Base-by-base conservation (phyloP, 2,888 invertebrate genomes). In the Acrobeloides nanus region DNA sequence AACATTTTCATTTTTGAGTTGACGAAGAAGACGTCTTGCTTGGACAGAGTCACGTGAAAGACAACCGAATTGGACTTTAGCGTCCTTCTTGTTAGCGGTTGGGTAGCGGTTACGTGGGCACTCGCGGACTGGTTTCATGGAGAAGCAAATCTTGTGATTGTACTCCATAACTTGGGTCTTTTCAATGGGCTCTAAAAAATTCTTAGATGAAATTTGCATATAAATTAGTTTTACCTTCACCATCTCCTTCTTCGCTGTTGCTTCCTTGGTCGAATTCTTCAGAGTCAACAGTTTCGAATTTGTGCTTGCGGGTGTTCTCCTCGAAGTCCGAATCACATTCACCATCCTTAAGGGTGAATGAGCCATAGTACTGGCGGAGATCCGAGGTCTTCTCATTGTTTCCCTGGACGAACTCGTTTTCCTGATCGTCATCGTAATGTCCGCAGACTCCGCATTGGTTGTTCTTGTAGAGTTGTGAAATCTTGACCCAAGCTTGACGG, bases 401-500 rank as follows among this genome's bases (percentile, higher is more conserved):
- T 38, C 62, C 57, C 38, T 48, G 59, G 41, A 53, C 56, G 61
- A 65, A 61, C 24, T 64, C 65, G 49, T 67, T 57, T 34, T 44
- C 46, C 21, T 35, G 52, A 49, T 70, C 63, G 38, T 51, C 62
- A 50, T 72, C 62, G 51, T 53, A 65, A 59, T 69, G 62, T 48
- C 69, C 72, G 57, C 72, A 72, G 38, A 72, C 57, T 46, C 72
- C 72, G 55, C 72, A 72, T 37, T 66, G 62, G n/a, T n/a, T n/a
- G 56, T 46, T 51, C 53, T 55, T 55, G 62, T 59, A 69, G 33
- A 59, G 37, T 27, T 57, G 50, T 24, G 57, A 54, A 27, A 64
- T 33, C 44, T 55, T 53, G 48, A 67, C 52, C 56, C 53, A 54
- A 46, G 53, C 54, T 43, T 55, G 48, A 50, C 51, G 52, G 39